A percentile compares a stretch with the other conserved stretches of the same genome.
phyloP scores from a whole-genome alignment of 2,797 vertebrate genomes.

The Mus spretus region DNA sequence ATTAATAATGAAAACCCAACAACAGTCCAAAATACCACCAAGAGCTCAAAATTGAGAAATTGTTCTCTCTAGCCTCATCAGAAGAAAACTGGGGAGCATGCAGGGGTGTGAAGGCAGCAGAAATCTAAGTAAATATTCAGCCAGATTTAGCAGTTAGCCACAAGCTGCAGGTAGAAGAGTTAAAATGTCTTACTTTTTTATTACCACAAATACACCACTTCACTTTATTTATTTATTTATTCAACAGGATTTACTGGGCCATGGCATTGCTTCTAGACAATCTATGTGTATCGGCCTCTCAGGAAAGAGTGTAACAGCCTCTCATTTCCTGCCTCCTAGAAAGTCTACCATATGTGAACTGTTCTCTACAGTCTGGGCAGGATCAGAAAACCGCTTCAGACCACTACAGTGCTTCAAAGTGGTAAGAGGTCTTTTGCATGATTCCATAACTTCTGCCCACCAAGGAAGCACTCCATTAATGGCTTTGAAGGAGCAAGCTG shows the following conservation, averaged over 20 bases:
- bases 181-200: background rate
- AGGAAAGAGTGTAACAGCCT: background rate
- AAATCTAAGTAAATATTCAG: background rate
- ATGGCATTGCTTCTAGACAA: background rate
- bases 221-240: background rate
- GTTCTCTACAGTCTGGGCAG: background rate
- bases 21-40: background rate
- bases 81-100: background rate
- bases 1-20: background rate
- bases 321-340: background rate
- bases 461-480: background rate
- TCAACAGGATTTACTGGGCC: background rate
- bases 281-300: background rate
- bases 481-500: background rate
- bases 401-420: background rate
- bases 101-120: background rate
- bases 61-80: background rate
- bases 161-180: background rate
- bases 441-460: background rate
- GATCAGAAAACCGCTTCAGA: background rate
- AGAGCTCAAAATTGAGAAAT: background rate
- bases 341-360: background rate
- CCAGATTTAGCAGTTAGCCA: background rate
- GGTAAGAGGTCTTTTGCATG: background rate
- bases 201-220: background rate